Base-by-base conservation (phyloP, 2,113 vertebrate species). In the Ophiodon elongatus region DNA sequence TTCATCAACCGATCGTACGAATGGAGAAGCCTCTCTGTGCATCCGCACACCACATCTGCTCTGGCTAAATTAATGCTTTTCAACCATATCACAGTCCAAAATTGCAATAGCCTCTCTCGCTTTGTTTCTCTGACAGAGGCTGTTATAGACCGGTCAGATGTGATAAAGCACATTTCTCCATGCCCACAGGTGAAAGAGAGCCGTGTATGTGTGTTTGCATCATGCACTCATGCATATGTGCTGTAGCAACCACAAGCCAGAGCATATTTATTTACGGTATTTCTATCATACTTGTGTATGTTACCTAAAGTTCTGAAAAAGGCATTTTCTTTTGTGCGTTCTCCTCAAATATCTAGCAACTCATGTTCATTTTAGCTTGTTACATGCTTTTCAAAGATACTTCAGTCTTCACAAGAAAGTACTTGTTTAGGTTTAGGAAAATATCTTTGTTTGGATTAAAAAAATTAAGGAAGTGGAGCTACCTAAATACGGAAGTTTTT, bases 71-170 rank as follows among this genome's bases (percentile, higher is more conserved):
- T 14, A 87, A 81, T 84, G 70, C 70, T 74, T 85, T 78, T 89
- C 83, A 79, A 14, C 74, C 67, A 37, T 83, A 83, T 85, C 73
- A 83, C 68, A 50, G 70, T 74, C 75, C 64, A 80, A 79, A 82
- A 86, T 87, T 88, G 74, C 82, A 71, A 45, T 64, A 50, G 76
- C 52, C 50, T 70, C 65, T 19, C 35, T 82, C 73, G 62, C 70
- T 71, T 76, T 88, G 87, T 64, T 76, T 73, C 69, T 70, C 37
- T 70, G 68, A 69, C 80, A 80, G 75, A 15, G 33, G 80, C 47
- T 82, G 75, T 82, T 89, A 86, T 82, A 90, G 87, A 76, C 70
- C 83, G 85, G 88, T 88, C 85, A 87, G 83, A 85, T 86, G 84
- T 76, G 81, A 87, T 91, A 69, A 83, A 80, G 31, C 74, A 35